Conservation (phyloP, 1,140 invertebrate genomes). For the Plectrocnemia conspersa region DNA sequence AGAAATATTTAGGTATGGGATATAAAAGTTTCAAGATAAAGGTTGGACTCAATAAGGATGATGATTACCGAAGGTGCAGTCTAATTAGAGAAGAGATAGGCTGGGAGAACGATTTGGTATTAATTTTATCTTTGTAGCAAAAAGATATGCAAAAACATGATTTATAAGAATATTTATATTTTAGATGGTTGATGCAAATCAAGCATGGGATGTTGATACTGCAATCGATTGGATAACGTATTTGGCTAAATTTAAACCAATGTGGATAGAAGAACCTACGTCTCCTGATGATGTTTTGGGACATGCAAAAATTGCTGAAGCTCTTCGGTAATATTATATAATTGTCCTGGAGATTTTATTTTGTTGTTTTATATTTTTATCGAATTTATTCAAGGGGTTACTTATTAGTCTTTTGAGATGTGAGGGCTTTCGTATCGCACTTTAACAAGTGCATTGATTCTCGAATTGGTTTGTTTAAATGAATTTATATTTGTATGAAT, state of each 20-base stretch:
- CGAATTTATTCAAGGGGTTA: too few species aligned
- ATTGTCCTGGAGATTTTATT: too few species aligned
- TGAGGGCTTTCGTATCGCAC: too few species aligned
- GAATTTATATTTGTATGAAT: too few species aligned
- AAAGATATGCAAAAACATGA: neutral
- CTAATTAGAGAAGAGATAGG: constrained; percentile 76
- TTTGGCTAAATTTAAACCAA: constrained; percentile 65
- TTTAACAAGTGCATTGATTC: too few species aligned
- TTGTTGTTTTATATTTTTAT: too few species aligned
- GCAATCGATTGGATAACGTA: constrained; percentile 83
- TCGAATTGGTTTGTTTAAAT: too few species aligned
- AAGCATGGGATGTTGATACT: constrained; percentile 81
- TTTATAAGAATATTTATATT: constrained; percentile 4
- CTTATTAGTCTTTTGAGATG: too few species aligned
- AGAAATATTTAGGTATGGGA: constrained; percentile 67
- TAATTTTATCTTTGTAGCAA: constrained; percentile 4
- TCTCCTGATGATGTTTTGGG: constrained; percentile 86
- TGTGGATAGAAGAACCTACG: constrained; percentile 93
- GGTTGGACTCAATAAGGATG: constrained; percentile 76
- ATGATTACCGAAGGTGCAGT: constrained; percentile 68
- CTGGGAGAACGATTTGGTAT: constrained; percentile 63
- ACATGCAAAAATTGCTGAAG: constrained; percentile 66
- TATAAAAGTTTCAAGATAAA: constrained; percentile 86
- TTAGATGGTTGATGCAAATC: constrained; percentile 88
- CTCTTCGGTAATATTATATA: constrained; percentile 54